Conservation (phyloP, 1,140 invertebrate species). For the Apocrypta bakeri region DNA sequence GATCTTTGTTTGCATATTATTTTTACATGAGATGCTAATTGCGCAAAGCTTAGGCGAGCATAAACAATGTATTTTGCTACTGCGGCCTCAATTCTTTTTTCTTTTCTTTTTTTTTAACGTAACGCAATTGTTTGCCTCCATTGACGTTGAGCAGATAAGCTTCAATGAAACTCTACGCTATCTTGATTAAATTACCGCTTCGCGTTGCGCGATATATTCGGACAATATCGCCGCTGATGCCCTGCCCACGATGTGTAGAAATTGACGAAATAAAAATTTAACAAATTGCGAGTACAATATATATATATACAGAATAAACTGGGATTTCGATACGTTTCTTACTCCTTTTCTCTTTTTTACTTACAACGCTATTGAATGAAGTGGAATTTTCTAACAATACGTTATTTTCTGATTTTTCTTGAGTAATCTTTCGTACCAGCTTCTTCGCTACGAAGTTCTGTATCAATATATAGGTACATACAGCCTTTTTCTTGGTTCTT, state of each 20-base stretch:
- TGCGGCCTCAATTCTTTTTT: not conserved
- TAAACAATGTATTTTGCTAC: not conserved
- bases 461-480: not conserved
- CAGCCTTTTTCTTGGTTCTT: not conserved
- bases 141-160: not conserved
- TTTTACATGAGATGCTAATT: conserved; percentile 14
- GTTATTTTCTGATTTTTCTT: conserved; percentile 54
- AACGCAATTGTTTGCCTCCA: not conserved
- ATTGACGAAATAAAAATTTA: too few species aligned
- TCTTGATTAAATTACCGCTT: not conserved
- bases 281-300: too few species aligned
- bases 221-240: too few species aligned
- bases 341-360: not conserved
- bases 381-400: conserved; percentile 52
- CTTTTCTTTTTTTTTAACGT: not conserved
- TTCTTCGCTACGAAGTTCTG: not conserved
- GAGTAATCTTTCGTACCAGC: not conserved
- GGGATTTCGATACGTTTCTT: not conserved
- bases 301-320: too few species aligned
- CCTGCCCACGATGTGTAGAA: too few species aligned
- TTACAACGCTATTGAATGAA: not conserved
- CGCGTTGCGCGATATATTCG: not conserved
- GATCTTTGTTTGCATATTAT: conserved; percentile 38
- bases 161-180: not conserved
- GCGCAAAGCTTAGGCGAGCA: not conserved